Evolutionary conservation across 2,797 vertebrate species (phyloP).

Genomic region (Urosaurus nigricauda): DNA sequence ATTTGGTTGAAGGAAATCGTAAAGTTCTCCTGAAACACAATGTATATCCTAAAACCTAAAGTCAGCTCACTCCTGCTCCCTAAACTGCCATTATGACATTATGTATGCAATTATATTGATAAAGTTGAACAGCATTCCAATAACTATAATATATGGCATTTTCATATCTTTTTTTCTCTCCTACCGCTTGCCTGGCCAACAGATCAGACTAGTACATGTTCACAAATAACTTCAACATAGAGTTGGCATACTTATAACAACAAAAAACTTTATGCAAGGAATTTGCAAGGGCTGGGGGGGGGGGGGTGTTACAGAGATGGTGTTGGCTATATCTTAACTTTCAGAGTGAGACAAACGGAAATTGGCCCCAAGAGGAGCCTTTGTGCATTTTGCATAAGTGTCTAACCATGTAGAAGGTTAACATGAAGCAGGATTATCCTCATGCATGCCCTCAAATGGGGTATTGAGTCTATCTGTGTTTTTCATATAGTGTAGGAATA

Average conservation of each 20-base stretch:
- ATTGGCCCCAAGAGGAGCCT: background rate
- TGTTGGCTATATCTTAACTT: background rate
- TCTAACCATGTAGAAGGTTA: background rate
- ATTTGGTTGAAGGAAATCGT: too few relatives aligned
- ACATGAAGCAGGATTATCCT: background rate
- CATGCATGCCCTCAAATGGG: background rate
- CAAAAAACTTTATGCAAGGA: too few relatives aligned
- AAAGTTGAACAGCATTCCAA: background rate
- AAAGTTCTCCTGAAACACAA: too few relatives aligned
- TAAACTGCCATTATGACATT: background rate
- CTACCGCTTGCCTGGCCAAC: background rate
- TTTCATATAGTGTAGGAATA: too few relatives aligned
- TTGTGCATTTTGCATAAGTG: background rate
- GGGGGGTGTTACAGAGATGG: too few relatives aligned
- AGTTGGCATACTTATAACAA: too few relatives aligned
- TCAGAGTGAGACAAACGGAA: background rate
- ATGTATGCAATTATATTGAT: background rate
- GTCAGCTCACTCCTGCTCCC: too few relatives aligned
- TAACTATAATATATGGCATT: background rate
- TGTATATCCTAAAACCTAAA: too few relatives aligned
- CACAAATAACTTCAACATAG: too few relatives aligned
- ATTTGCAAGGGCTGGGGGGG: too few relatives aligned
- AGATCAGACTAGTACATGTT: background rate
- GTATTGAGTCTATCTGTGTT: background rate
- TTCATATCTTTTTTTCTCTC: background rate